phyloP scores from a whole-genome alignment of 2,888 invertebrate genomes.

The Cybosia mesomella region DNA sequence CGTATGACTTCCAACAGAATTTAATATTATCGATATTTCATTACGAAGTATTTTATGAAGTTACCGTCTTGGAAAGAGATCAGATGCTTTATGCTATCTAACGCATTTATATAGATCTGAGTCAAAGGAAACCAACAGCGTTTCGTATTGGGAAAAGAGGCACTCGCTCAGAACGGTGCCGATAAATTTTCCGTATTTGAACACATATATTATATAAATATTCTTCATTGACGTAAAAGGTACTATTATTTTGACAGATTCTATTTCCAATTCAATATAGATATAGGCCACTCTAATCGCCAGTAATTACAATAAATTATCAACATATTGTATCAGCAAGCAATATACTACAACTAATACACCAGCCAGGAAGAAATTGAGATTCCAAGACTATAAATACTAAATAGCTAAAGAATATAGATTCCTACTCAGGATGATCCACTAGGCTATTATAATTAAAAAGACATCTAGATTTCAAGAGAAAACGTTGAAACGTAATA shows the following conservation, averaged over 20 bases:
- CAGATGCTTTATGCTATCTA: constrained; percentile 16
- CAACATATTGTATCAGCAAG: too few relatives aligned
- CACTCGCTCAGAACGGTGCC: neutral
- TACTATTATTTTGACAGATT: neutral
- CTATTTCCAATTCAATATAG: neutral
- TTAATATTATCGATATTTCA: constrained; percentile 51
- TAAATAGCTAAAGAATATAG: too few relatives aligned
- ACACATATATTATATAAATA: neutral
- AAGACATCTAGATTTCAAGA: too few relatives aligned
- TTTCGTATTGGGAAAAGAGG: neutral
- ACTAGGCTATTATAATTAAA: too few relatives aligned
- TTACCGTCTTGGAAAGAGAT: constrained; percentile 31
- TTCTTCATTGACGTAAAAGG: neutral
- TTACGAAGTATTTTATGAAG: constrained; percentile 40
- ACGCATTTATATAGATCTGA: constrained; percentile 9
- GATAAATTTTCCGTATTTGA: neutral
- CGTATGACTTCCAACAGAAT: constrained; percentile 36
- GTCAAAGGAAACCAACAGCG: neutral
- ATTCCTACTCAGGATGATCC: too few relatives aligned
- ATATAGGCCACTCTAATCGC: too few relatives aligned
- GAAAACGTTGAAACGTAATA: too few relatives aligned
- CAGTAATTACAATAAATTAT: too few relatives aligned
- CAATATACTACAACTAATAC: too few relatives aligned
- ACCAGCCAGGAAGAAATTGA: too few relatives aligned
- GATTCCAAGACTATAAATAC: too few relatives aligned